Conservation (phyloP, 2,113 vertebrate species). For the Psittacara wagleri region DNA sequence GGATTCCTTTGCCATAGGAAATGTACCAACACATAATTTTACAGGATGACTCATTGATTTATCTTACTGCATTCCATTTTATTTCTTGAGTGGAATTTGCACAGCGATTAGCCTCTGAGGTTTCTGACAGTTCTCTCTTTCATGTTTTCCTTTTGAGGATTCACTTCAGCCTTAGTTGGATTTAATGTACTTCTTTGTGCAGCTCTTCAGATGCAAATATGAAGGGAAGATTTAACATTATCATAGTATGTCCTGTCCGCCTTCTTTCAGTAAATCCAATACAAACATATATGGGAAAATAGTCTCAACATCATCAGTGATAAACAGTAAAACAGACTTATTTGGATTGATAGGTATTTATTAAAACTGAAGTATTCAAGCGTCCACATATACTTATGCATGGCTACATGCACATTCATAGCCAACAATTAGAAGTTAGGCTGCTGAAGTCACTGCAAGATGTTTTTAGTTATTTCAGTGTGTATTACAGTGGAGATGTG, state of each 20-base stretch:
- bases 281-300: background rate
- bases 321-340: background rate
- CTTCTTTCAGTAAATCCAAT: background rate
- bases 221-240: background rate
- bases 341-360: background rate
- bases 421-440: background rate
- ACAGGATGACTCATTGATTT: conserved; percentile 19
- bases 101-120: background rate
- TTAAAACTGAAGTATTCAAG: background rate
- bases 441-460: background rate
- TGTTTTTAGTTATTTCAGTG: background rate
- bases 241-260: background rate
- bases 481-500: background rate
- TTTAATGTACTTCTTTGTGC: background rate
- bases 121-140: conserved; percentile 34
- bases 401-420: background rate
- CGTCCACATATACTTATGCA: background rate
- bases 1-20: background rate
- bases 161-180: background rate
- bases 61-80: background rate
- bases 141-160: conserved; percentile 24
- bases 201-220: background rate
- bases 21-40: background rate
- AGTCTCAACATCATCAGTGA: background rate
- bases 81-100: background rate